phyloP scores from a whole-genome alignment of 2,113 vertebrate species.

The Apus apus region DNA sequence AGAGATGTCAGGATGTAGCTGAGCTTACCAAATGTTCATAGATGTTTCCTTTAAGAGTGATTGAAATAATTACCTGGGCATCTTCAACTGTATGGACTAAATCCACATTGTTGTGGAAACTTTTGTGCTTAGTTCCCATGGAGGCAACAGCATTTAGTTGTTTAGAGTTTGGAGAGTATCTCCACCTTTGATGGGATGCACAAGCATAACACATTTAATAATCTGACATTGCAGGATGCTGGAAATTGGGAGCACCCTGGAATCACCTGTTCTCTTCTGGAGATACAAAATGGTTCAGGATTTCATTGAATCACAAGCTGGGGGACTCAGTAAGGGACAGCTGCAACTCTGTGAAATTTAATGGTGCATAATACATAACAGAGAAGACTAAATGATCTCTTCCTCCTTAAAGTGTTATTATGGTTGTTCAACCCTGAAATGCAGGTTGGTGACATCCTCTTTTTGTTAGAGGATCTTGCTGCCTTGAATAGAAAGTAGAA shows the following conservation, averaged over 20 bases:
- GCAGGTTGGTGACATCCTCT: not conserved
- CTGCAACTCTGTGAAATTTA: not conserved
- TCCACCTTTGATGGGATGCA: not conserved
- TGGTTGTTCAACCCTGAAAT: not conserved
- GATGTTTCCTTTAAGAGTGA: not conserved
- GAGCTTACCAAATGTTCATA: not conserved
- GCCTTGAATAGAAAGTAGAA: not conserved
- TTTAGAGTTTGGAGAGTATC: not conserved
- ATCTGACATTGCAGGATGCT: not conserved
- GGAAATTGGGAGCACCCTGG: not conserved
- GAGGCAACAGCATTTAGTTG: not conserved
- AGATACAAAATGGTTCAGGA: not conserved
- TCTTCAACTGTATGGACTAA: not conserved
- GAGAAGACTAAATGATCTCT: not conserved
- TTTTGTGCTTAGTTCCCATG: not conserved
- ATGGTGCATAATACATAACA: not conserved
- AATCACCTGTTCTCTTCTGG: not conserved
- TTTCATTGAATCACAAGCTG: not conserved
- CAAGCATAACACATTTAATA: fast-evolving
- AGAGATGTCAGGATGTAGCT: not conserved
- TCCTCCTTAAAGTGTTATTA: not conserved
- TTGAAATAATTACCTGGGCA: not conserved
- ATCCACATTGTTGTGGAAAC: not conserved
- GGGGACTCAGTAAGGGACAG: not conserved
- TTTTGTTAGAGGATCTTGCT: not conserved